A percentile compares a stretch with the other conserved stretches of the same genome.
These are phyloP conservation scores for Macquaria ambigua DNA, from an alignment of 2,113 vertebrate species.

Conservation along the genomic window DNA sequence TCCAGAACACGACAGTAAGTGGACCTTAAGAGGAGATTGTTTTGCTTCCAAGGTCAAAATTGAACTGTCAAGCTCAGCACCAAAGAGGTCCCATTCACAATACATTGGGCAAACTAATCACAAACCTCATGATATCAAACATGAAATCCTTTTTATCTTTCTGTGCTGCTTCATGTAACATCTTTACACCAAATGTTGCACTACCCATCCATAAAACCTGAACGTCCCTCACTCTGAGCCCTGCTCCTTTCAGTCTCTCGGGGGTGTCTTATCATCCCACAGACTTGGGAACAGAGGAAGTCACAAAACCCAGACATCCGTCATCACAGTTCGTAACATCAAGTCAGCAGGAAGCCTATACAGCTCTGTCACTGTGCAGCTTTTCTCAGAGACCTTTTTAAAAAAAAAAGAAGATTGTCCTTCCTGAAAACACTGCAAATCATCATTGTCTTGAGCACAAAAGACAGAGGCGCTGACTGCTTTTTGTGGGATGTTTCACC, in stretches of 20 bases:
- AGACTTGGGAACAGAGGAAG: slow-evolving; percentile 74
- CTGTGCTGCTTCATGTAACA: background rate
- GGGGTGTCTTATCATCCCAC: slow-evolving; percentile 66
- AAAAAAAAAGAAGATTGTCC: slow-evolving; percentile 45
- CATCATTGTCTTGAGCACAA: slow-evolving; percentile 39
- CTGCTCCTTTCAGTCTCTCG: slow-evolving; percentile 41
- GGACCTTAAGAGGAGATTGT: background rate
- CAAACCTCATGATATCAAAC: background rate
- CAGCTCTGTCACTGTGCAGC: slow-evolving; percentile 49
- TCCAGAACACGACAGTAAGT: background rate
- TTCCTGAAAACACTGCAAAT: slow-evolving; percentile 55
- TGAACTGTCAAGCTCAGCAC: background rate
- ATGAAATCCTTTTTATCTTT: background rate
- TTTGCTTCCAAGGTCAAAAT: background rate
- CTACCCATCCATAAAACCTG: slow-evolving; percentile 49
- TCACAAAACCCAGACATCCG: slow-evolving; percentile 70
- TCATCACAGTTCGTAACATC: slow-evolving; percentile 46
- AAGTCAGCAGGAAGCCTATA: slow-evolving; percentile 68
- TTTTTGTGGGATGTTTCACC: slow-evolving; percentile 66
- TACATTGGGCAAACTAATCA: background rate
- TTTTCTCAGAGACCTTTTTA: slow-evolving; percentile 49
- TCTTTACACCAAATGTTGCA: slow-evolving; percentile 26
- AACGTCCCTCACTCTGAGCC: too few species aligned
- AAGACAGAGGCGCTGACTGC: slow-evolving; percentile 35
- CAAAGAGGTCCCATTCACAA: background rate